Evolutionary conservation across 2,113 vertebrate species (phyloP).

Genomic region (Sinosuthora webbiana): DNA sequence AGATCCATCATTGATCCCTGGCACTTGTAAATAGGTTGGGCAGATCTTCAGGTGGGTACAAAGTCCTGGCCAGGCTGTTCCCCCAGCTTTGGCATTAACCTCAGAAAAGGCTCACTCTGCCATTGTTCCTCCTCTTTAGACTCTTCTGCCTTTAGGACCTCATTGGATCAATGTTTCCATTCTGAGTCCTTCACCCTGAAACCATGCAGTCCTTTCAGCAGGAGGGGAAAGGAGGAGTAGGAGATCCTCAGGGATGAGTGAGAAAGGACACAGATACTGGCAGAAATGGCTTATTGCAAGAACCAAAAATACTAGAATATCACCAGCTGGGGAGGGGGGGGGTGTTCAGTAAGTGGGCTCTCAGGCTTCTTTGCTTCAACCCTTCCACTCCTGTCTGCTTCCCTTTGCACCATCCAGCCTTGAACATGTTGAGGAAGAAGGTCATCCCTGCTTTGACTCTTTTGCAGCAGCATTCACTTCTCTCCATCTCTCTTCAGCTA

Average conservation of each 20-base stretch:
- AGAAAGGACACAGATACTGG: not conserved
- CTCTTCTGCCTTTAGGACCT: not conserved
- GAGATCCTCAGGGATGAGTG: not conserved
- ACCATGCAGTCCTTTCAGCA: not conserved
- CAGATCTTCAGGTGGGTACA: not conserved
- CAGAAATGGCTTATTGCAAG: not conserved
- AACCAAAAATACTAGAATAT: not conserved
- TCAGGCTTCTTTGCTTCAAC: not conserved
- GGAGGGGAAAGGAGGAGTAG: not conserved
- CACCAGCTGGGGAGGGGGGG: too few relatives aligned
- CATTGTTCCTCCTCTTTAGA: not conserved
- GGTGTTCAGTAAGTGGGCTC: not conserved
- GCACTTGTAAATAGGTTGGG: not conserved
- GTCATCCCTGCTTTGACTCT: not conserved
- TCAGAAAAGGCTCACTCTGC: not conserved
- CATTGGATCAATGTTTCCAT: not conserved
- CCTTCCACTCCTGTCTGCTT: not conserved
- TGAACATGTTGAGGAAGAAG: not conserved
- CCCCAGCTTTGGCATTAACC: rapidly evolving
- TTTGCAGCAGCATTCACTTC: not conserved
- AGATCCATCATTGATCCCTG: not conserved
- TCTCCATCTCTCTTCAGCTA: not conserved
- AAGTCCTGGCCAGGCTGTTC: not conserved
- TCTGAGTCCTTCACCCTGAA: not conserved
- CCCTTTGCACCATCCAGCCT: not conserved